Evolutionary conservation across 2,113 vertebrate genomes (phyloP).

Genomic region (Benitochromis conjunctus): DNA sequence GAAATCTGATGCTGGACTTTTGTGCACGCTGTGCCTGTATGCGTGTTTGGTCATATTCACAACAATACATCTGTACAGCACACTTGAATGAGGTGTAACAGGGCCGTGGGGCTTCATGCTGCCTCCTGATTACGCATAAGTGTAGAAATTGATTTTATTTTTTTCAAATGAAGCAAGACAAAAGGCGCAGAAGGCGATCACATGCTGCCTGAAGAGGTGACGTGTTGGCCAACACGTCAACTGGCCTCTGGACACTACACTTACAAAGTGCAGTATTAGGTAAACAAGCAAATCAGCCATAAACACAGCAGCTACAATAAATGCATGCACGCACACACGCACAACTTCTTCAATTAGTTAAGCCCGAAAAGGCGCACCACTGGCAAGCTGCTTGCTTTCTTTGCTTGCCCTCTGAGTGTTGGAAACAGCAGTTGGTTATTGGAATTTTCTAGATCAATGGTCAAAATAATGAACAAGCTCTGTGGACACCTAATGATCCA

Average conservation of each 20-base stretch:
- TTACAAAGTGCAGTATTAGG: not conserved
- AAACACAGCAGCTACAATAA: not conserved
- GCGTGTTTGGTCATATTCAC: not conserved
- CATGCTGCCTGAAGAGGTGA: not conserved
- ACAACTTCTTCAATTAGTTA: not conserved
- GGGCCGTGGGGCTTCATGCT: not conserved
- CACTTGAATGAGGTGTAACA: not conserved
- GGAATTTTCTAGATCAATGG: conserved; percentile 33
- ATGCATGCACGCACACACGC: not conserved
- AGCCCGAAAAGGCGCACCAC: not conserved
- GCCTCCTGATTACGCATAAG: not conserved
- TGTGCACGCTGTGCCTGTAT: not conserved
- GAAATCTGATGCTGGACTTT: not conserved
- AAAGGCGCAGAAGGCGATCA: not conserved
- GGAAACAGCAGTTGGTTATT: not conserved
- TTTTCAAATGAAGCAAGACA: not conserved
- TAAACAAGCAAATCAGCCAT: not conserved
- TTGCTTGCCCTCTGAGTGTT: not conserved
- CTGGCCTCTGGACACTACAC: not conserved
- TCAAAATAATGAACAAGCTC: conserved; percentile 21
- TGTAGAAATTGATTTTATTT: not conserved
- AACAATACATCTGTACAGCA: not conserved
- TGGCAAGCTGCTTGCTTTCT: not conserved
- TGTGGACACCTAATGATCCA: not conserved
- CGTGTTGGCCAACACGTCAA: not conserved